These are phyloP conservation scores for Malthinus flaveolus DNA, from an alignment of 2,888 invertebrate genomes.

Conservation along the genomic window DNA sequence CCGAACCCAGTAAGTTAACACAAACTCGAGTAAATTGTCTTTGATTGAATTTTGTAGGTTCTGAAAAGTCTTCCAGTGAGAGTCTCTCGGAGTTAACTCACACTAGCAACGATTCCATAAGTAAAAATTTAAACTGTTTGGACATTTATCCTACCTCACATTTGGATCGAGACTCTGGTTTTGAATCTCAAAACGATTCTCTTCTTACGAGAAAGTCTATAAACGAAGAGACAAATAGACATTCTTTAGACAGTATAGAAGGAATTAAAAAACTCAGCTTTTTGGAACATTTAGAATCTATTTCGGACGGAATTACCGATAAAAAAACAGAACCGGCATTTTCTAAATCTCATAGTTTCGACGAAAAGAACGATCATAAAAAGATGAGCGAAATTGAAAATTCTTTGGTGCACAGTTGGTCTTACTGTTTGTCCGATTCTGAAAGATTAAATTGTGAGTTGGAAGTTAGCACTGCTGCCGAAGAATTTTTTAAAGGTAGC, in stretches of 20 bases:
- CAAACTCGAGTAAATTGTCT: not conserved
- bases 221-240: slow-evolving; percentile 11
- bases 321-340: slow-evolving; percentile 30
- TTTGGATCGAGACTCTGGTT: slow-evolving; percentile 45
- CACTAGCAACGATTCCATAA: slow-evolving; percentile 41
- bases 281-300: slow-evolving; percentile 51
- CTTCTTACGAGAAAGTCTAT: slow-evolving; percentile 27
- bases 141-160: slow-evolving; percentile 12
- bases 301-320: slow-evolving; percentile 49
- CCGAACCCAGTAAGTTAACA: not conserved
- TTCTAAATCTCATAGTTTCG: slow-evolving; percentile 52
- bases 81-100: slow-evolving; percentile 47
- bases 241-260: slow-evolving; percentile 9
- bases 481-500: slow-evolving; percentile 64
- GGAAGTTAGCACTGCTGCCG: slow-evolving; percentile 66
- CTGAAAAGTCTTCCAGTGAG: slow-evolving; percentile 47
- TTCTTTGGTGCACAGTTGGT: slow-evolving; percentile 61
- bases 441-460: slow-evolving; percentile 54
- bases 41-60: slow-evolving; percentile 16
- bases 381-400: slow-evolving; percentile 53
- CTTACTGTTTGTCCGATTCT: slow-evolving; percentile 55
- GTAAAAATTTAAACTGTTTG: slow-evolving; percentile 33
- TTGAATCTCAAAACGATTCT: slow-evolving; percentile 41
- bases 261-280: slow-evolving; percentile 29
- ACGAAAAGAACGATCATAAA: slow-evolving; percentile 48